Percentiles rank a stretch among this genome's conserved stretches.
Evolutionary conservation across 2,888 invertebrate genomes (phyloP).

Genomic region (Octodonta nipae): DNA sequence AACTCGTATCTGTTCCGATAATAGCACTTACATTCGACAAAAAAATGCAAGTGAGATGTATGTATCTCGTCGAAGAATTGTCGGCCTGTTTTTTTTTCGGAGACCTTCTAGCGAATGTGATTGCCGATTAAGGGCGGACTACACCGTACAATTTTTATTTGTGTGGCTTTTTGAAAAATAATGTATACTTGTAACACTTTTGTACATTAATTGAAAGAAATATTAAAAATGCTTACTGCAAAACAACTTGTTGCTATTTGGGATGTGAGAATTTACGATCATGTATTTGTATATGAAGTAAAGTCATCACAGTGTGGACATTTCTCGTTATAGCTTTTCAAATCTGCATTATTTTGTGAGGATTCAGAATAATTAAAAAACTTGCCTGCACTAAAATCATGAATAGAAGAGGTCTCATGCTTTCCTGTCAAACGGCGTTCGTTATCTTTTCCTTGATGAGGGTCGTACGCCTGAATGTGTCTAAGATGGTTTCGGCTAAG

Average conservation of each 20-base stretch:
- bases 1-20: too few species aligned
- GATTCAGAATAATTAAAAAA: conserved; percentile 1
- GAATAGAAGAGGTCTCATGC: conserved; percentile 93
- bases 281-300: neutral
- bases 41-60: too few species aligned
- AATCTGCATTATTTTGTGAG: neutral
- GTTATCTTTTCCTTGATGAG: conserved; percentile 90
- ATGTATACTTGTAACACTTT: too few species aligned
- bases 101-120: too few species aligned
- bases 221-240: neutral
- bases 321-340: neutral
- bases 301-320: too few species aligned
- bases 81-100: too few species aligned
- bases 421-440: conserved; percentile 85
- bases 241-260: neutral
- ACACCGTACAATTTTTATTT: too few species aligned
- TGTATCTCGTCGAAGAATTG: too few species aligned
- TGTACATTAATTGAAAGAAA: too few species aligned
- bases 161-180: too few species aligned
- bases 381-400: conserved; percentile 82
- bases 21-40: too few species aligned
- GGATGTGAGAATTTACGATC: neutral
- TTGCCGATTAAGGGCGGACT: too few species aligned
- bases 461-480: conserved; percentile 94
- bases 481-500: conserved; percentile 80